Evolutionary conservation across 2,888 invertebrate genomes (phyloP), one percentile per base, ranked within the genome.

Genomic region (Cantharis rufa): DNA sequence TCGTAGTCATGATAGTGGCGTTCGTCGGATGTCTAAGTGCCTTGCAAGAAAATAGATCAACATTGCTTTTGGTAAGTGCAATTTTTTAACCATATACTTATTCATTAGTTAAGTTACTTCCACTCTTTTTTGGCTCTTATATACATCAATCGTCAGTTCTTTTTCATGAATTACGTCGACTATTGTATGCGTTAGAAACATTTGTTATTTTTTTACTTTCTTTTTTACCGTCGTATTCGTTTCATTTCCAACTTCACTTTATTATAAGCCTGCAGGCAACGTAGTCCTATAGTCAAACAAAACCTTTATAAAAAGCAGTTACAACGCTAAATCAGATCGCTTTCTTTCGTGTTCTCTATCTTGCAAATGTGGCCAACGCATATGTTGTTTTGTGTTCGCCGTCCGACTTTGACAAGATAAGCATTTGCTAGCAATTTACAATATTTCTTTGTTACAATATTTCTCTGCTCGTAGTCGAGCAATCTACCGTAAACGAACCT

Each of bases 11-110:
- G 91, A 89, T 93, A 1, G 91, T 95, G 13, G 91, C 95, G 0
- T 94, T 96, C 87, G 87, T 96, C 70, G 96, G 96, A 32, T 96
- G 96, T 83, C 92, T 94, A 1, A 93, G 94, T n/a, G 94, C 95
- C 0, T 89, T 96, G 9, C 93, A 94, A 90, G 95, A 96, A 87
- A 93, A 93, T 82, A 89, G 91, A 0, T 74, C 91, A 72, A 91
- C 94, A 1, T 89, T 97, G 3, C 90, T 91, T 74, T 89, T 91
- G 75, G 96, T 96, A 90, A 92, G 93, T 90, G 61, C n/a, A 48
- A 48, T n/a, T 48, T 21, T 66, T 66, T 66, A 21, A 24, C 18
- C 10, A n/a, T 13, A 66, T 13, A 66, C 15, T 21, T 21, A 48
- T 48, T 48, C 48, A 48, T 48, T 48, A 13, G 48, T n/a, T 48